phyloP scores from a whole-genome alignment of 2,888 invertebrate genomes.

The Mallateleia sp. region DNA sequence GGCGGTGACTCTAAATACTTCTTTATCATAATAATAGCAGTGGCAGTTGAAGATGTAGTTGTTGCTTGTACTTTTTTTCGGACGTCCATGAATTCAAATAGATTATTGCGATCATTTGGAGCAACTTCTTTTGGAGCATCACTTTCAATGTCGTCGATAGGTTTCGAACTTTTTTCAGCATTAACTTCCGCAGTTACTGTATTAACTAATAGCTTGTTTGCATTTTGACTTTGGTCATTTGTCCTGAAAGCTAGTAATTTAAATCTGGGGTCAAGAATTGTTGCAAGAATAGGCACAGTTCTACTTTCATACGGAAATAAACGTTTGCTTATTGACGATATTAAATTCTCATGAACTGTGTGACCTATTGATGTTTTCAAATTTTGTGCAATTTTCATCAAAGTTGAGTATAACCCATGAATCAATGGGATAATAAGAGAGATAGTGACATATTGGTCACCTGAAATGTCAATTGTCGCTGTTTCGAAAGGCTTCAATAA shows the following conservation, averaged over 20 bases:
- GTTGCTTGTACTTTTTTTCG: too few relatives aligned
- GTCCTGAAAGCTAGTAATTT: constrained; percentile 32
- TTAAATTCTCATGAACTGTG: not conserved
- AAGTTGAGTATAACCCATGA: constrained; percentile 18
- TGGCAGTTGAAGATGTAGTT: too few relatives aligned
- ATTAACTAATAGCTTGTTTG: not conserved
- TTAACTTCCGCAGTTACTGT: too few relatives aligned
- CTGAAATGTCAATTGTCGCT: constrained; percentile 26
- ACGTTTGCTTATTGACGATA: constrained; percentile 1
- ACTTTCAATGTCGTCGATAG: too few relatives aligned
- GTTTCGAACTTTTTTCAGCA: too few relatives aligned
- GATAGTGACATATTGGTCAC: constrained; percentile 20
- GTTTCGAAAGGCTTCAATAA: constrained; percentile 31
- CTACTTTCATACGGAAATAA: constrained; percentile 15
- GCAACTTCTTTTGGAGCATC: too few relatives aligned
- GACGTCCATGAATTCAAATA: too few relatives aligned
- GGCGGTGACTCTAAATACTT: too few relatives aligned
- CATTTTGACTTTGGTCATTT: constrained; percentile 14
- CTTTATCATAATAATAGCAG: too few relatives aligned
- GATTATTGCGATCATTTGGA: too few relatives aligned
- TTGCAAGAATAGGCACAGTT: constrained; percentile 7
- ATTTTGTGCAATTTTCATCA: not conserved
- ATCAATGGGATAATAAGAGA: constrained; percentile 37
- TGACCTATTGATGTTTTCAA: not conserved
- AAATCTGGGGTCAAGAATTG: constrained; percentile 28